Conservation (phyloP, 2,888 invertebrate genomes). For the Maniola hyperantus region DNA sequence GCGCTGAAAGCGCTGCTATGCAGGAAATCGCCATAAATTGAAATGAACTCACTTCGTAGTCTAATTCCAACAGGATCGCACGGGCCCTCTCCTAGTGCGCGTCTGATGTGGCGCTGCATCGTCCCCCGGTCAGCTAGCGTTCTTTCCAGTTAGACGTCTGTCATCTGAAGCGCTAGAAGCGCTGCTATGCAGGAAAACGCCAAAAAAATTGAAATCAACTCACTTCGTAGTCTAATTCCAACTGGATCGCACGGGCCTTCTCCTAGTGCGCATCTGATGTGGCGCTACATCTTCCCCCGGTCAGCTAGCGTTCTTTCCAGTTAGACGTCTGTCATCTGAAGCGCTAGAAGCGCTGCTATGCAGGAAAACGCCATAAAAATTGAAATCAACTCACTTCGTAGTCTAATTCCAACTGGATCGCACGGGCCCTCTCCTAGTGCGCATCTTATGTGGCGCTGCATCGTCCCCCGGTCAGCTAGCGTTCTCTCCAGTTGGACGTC, state of each 20-base stretch:
- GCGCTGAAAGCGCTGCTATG: conserved; percentile 46
- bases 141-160: conserved; percentile 85
- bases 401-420: conserved; percentile 86
- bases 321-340: conserved; percentile 84
- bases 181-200: conserved; percentile 40
- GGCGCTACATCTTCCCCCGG: conserved; percentile 84
- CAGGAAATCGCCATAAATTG: conserved; percentile 40
- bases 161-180: conserved; percentile 71
- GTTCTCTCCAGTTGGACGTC: conserved; percentile 86
- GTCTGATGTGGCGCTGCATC: conserved; percentile 86
- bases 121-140: conserved; percentile 85
- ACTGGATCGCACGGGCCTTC: conserved; percentile 88
- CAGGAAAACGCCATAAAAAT: conserved; percentile 37
- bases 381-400: conserved; percentile 82
- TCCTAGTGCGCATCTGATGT: conserved; percentile 87
- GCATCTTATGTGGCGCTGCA: conserved; percentile 87
- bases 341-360: conserved; percentile 46
- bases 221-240: conserved; percentile 87
- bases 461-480: conserved; percentile 84
- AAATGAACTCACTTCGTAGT: conserved; percentile 84
- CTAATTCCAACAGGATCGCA: conserved; percentile 88
- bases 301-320: conserved; percentile 85
- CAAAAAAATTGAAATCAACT: conserved; percentile 41
- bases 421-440: conserved; percentile 88
- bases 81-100: conserved; percentile 87